Evolutionary conservation across 2,113 vertebrate genomes (phyloP).

Genomic region (Opisthocomus hoazin): DNA sequence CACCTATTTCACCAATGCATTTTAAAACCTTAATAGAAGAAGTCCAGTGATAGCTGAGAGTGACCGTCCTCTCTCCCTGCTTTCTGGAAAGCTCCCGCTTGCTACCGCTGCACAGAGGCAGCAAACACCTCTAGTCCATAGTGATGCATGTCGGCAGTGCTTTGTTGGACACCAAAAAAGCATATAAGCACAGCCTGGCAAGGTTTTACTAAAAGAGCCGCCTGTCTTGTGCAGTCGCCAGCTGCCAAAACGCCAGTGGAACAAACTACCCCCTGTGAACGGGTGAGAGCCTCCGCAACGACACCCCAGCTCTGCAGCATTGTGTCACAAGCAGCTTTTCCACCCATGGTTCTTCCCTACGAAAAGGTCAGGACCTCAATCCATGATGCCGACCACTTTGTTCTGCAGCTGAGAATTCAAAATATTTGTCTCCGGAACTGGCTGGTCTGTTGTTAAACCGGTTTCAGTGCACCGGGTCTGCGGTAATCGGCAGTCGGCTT

Average conservation of each 20-base stretch:
- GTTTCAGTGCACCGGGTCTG: not conserved
- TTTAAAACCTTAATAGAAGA: not conserved
- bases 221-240: not conserved
- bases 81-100: fast-evolving
- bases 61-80: not conserved
- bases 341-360: not conserved
- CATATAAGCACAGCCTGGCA: not conserved
- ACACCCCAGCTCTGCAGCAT: not conserved
- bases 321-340: not conserved
- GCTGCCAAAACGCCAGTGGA: not conserved
- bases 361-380: not conserved
- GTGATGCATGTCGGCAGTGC: not conserved
- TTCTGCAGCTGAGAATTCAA: not conserved
- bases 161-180: not conserved
- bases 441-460: not conserved
- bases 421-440: not conserved
- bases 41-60: not conserved
- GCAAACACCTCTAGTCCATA: not conserved
- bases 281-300: not conserved
- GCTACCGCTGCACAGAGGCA: not conserved
- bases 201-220: not conserved
- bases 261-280: not conserved
- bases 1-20: not conserved
- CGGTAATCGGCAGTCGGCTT: not conserved
- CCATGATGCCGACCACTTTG: not conserved